phyloP scores from a whole-genome alignment of 1,140 invertebrate genomes.

The Macrosteles quadrilineatus region DNA sequence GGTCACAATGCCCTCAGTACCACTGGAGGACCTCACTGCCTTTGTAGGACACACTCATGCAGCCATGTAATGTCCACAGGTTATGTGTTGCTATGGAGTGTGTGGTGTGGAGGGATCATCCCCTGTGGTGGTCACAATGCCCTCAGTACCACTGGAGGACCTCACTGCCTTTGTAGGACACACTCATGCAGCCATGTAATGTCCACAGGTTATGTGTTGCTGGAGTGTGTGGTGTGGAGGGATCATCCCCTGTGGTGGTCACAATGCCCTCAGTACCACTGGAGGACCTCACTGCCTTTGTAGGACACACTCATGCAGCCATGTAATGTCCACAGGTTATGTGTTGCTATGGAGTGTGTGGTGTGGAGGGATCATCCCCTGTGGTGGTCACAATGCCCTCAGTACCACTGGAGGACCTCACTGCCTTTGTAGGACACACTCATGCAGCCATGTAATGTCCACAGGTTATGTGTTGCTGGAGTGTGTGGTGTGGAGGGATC shows the following conservation, averaged over 20 bases:
- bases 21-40: constrained; percentile 46
- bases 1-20: constrained; percentile 48
- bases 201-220: too few relatives aligned
- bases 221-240: not conserved
- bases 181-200: constrained; percentile 44
- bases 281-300: constrained; percentile 48
- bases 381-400: constrained; percentile 47
- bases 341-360: not conserved
- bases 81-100: too few relatives aligned
- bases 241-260: constrained; percentile 44
- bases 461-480: constrained; percentile 41
- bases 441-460: constrained; percentile 44
- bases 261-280: constrained; percentile 48
- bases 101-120: constrained; percentile 37
- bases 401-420: constrained; percentile 48
- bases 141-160: constrained; percentile 48
- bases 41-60: constrained; percentile 45
- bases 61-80: constrained; percentile 44
- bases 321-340: too few relatives aligned
- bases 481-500: constrained; percentile 26
- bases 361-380: constrained; percentile 37
- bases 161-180: constrained; percentile 46
- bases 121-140: constrained; percentile 46
- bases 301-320: constrained; percentile 44
- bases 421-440: constrained; percentile 45